A percentile compares a stretch with the other conserved stretches of the same genome.
Conservation (phyloP, 2,888 invertebrate genomes). For the Papilio protenor region DNA sequence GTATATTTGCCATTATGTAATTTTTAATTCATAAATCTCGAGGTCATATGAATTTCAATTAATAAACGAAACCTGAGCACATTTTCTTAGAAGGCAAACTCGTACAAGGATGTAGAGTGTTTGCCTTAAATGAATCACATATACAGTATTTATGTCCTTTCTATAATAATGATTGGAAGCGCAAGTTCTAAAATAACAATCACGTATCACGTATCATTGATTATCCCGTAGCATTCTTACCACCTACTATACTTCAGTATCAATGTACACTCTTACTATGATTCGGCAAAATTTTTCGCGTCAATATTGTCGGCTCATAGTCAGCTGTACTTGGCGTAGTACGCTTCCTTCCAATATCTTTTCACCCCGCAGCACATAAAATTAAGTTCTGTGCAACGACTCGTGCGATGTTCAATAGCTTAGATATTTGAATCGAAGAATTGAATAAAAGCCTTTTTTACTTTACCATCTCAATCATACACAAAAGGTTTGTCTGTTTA, state of each 20-base stretch:
- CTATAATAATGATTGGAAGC: neutral
- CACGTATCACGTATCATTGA: neutral
- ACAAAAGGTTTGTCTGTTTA: neutral
- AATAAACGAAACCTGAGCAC: neutral
- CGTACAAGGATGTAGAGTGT: constrained; percentile 8
- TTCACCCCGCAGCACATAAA: neutral
- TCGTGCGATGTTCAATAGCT: neutral
- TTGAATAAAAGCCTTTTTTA: neutral
- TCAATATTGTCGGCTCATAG: neutral
- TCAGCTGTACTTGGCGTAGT: neutral
- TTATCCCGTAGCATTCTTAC: neutral
- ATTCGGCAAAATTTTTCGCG: neutral
- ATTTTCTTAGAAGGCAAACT: constrained; percentile 14
- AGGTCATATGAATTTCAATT: constrained; percentile 6
- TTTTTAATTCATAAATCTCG: constrained; percentile 5
- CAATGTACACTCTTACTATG: neutral
- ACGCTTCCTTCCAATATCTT: neutral
- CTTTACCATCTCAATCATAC: neutral
- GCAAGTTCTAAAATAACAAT: neutral
- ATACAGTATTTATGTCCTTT: neutral
- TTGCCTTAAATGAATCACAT: constrained; percentile 16
- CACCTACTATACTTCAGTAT: neutral
- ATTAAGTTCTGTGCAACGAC: neutral
- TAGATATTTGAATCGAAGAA: neutral
- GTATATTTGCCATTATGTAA: neutral